Evolutionary conservation across 2,113 vertebrate species (phyloP).

Genomic region (Hypanus sabinus): DNA sequence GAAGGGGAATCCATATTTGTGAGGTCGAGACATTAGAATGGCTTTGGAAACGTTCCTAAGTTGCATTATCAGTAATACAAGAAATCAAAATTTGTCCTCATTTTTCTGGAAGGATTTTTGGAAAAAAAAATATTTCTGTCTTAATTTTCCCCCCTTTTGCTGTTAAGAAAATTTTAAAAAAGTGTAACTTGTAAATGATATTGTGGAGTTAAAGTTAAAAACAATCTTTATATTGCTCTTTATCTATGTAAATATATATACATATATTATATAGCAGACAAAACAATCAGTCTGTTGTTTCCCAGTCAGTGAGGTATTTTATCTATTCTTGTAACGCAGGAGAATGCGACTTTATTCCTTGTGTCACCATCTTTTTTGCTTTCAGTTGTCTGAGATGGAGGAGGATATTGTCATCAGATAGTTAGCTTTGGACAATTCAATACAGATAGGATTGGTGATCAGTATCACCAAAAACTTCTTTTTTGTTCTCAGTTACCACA

Average conservation of each 20-base stretch:
- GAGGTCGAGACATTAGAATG: conserved; percentile 32
- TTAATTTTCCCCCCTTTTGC: conserved; percentile 22
- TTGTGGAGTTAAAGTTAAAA: conserved; percentile 36
- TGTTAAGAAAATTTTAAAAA: conserved; percentile 19
- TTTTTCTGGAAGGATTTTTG: conserved; percentile 37
- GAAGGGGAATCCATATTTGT: conserved; percentile 13
- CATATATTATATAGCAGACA: neutral
- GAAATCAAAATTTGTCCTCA: conserved; percentile 6
- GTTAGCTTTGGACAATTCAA: neutral
- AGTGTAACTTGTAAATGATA: conserved; percentile 29
- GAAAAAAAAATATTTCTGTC: conserved; percentile 28
- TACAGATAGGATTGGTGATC: neutral
- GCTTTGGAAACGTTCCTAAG: conserved; percentile 28
- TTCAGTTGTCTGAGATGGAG: neutral
- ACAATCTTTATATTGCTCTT: conserved; percentile 26
- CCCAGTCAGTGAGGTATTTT: conserved; percentile 11
- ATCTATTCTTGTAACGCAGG: conserved; percentile 13
- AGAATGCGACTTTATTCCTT: conserved; percentile 5
- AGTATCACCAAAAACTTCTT: neutral
- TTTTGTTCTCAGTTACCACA: no score
- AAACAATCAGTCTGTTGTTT: conserved; percentile 16
- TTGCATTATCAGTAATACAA: conserved; percentile 28
- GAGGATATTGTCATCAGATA: neutral
- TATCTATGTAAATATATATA: conserved; percentile 20
- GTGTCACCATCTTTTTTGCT: neutral